Conservation (phyloP, 2,888 invertebrate genomes). For the Diarsia rubi region DNA sequence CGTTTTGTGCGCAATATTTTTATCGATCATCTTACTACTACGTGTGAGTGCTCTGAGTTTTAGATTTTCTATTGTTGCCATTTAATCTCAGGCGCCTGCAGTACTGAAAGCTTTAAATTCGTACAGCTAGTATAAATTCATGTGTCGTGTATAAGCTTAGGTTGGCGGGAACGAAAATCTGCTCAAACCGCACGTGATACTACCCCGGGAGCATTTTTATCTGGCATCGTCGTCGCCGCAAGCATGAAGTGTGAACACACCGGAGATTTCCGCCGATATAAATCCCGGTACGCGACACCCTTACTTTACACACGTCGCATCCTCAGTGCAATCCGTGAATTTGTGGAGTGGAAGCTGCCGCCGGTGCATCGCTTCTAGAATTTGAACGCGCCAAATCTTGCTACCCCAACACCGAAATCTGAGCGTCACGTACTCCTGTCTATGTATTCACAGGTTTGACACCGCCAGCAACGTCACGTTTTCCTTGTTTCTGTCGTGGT, state of each 20-base stretch:
- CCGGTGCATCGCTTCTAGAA: conserved; percentile 80
- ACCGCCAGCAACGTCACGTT: conserved; percentile 63
- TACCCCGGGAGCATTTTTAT: conserved; percentile 79
- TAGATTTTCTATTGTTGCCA: conserved; percentile 41
- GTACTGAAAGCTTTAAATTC: conserved; percentile 64
- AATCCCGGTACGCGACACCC: conserved; percentile 85
- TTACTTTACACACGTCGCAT: conserved; percentile 81
- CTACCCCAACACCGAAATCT: conserved; percentile 65
- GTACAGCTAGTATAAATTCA: conserved; percentile 68
- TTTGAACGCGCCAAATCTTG: conserved; percentile 81
- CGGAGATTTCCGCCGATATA: conserved; percentile 87
- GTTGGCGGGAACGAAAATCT: conserved; percentile 74
- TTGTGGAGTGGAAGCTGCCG: conserved; percentile 82
- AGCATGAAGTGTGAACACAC: conserved; percentile 84
- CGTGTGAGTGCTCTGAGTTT: conserved; percentile 44
- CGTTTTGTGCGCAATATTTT: conserved; percentile 51
- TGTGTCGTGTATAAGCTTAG: conserved; percentile 73
- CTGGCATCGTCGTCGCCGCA: conserved; percentile 74
- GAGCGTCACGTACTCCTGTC: conserved; percentile 64
- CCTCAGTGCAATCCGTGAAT: conserved; percentile 82
- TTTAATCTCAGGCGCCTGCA: conserved; percentile 39
- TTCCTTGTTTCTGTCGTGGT: conserved; percentile 57
- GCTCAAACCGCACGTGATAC: conserved; percentile 77
- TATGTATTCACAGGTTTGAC: conserved; percentile 68
- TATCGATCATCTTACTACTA: conserved; percentile 25